phyloP scores from a whole-genome alignment of 2,113 vertebrate species.

The Clupea harengus region DNA sequence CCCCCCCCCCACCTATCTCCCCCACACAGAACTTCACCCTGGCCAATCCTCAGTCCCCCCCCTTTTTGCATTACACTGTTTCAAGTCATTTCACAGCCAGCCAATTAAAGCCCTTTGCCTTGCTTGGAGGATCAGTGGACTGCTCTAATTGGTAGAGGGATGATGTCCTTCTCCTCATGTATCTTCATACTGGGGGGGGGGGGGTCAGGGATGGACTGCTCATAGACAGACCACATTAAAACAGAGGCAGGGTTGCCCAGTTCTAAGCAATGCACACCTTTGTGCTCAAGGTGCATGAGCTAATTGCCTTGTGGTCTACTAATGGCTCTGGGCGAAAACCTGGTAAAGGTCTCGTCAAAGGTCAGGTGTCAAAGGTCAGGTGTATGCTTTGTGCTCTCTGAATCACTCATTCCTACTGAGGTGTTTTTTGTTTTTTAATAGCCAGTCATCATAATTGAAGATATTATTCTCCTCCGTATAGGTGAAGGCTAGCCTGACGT shows the following conservation, averaged over 20 bases:
- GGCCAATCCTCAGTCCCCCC: not conserved
- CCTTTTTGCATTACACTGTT: not conserved
- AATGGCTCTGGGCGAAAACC: not conserved
- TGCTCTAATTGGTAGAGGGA: slow-evolving; percentile 13
- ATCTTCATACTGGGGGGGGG: not conserved
- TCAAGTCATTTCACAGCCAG: slow-evolving; percentile 12
- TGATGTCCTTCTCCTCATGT: not conserved
- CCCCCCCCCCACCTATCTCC: not conserved
- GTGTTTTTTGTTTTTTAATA: not conserved
- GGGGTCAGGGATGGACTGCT: not conserved
- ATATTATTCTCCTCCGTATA: not conserved
- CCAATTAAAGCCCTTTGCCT: slow-evolving; percentile 17
- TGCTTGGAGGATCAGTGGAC: not conserved
- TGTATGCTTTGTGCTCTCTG: not conserved
- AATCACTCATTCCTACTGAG: not conserved
- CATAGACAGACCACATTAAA: not conserved
- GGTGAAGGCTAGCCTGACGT: too few species aligned
- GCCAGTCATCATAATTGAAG: not conserved
- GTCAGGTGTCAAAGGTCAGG: not conserved
- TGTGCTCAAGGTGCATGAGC: not conserved
- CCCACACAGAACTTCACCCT: not conserved
- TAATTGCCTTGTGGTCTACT: not conserved
- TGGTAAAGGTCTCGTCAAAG: not conserved
- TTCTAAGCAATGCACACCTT: not conserved
- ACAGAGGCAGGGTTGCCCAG: not conserved